Percentiles rank a stretch among this genome's conserved stretches.
phyloP scores from a whole-genome alignment of 2,113 vertebrate species.

The Phylloscopus trochilus region DNA sequence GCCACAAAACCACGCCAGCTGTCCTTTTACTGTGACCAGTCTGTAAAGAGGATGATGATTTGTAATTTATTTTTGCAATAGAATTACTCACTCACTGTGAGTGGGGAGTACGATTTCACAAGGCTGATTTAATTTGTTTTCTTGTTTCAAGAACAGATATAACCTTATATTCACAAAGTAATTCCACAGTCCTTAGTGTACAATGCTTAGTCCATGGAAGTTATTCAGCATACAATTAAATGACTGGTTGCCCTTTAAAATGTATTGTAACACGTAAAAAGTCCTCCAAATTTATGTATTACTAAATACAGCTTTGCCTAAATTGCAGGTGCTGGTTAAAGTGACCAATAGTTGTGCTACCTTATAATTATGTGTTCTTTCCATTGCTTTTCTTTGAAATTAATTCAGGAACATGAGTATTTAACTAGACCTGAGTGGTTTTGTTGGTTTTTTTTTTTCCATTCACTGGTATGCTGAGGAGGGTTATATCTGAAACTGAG shows the following conservation, averaged over 20 bases:
- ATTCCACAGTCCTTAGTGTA: constrained; percentile 7
- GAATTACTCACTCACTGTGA: background rate
- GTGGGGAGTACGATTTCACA: background rate
- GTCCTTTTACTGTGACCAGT: background rate
- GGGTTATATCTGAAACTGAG: background rate
- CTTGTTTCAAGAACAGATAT: constrained; percentile 41
- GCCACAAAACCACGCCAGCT: background rate
- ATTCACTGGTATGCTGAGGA: background rate
- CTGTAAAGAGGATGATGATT: background rate
- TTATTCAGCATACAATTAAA: background rate
- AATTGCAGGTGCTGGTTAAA: background rate
- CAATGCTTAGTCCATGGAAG: background rate
- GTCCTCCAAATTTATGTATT: background rate
- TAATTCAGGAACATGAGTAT: background rate
- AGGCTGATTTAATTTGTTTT: constrained; percentile 45
- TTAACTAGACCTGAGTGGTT: background rate
- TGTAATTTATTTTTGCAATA: constrained; percentile 1
- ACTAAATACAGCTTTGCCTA: background rate
- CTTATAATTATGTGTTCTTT: background rate
- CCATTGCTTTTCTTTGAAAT: background rate
- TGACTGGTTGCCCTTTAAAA: background rate
- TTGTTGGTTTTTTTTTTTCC: background rate
- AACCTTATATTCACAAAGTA: constrained; percentile 51
- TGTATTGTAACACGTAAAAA: background rate
- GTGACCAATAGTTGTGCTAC: background rate